phyloP scores from a whole-genome alignment of 2,797 vertebrate species.

The Limnodromus scolopaceus region DNA sequence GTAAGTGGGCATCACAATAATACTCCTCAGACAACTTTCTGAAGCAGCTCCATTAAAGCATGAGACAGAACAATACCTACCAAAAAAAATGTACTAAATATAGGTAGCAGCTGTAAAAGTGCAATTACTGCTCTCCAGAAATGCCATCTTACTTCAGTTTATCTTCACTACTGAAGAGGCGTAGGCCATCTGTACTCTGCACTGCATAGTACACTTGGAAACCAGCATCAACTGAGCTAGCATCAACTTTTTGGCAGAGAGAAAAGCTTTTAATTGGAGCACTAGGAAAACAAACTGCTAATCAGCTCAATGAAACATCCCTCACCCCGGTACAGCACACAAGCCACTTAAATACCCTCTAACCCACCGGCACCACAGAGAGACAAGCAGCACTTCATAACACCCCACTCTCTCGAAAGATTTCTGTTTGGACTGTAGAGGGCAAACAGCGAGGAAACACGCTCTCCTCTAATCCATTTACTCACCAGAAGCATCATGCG shows the following conservation, averaged over 20 bases:
- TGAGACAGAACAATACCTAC: slow-evolving; percentile 69
- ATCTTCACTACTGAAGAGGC: slow-evolving; percentile 72
- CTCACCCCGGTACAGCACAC: slow-evolving; percentile 17
- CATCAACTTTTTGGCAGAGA: slow-evolving; percentile 57
- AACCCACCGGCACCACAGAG: background rate
- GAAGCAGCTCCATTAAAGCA: slow-evolving; percentile 60
- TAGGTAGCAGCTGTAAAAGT: slow-evolving; percentile 68
- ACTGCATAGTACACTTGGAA: slow-evolving; percentile 57
- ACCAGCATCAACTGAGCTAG: slow-evolving; percentile 46
- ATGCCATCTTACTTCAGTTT: slow-evolving; percentile 75
- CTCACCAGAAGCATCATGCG: slow-evolving; percentile 96
- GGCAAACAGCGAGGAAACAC: background rate
- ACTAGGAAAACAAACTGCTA: slow-evolving; percentile 50
- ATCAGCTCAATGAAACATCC: slow-evolving; percentile 44
- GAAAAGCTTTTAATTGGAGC: slow-evolving; percentile 58
- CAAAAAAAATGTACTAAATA: slow-evolving; percentile 69
- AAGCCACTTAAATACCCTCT: background rate
- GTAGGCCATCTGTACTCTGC: slow-evolving; percentile 52
- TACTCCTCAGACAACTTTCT: slow-evolving; percentile 42
- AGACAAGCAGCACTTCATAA: background rate
- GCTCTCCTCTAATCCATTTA: background rate
- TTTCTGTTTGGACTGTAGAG: accelerated
- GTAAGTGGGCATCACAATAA: slow-evolving; percentile 49
- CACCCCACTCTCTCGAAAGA: accelerated
- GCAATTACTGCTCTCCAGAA: slow-evolving; percentile 75